Percentiles rank a stretch among this genome's conserved stretches.
Evolutionary conservation across 2,888 invertebrate genomes (phyloP).

Genomic region (Abrostola triplasia): DNA sequence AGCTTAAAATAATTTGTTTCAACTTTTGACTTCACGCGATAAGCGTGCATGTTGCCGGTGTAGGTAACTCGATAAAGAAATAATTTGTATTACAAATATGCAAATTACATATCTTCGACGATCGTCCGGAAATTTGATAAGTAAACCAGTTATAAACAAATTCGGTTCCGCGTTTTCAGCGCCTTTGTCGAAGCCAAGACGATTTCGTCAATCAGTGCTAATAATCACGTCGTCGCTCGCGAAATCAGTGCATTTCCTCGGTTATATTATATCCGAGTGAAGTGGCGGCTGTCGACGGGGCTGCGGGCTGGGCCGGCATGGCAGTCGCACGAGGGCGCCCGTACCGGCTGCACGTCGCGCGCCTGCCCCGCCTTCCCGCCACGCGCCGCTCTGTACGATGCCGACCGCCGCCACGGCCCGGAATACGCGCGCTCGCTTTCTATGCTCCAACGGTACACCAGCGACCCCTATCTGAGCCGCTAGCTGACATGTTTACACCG

Average conservation of each 20-base stretch:
- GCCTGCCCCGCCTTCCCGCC: conserved; percentile 38
- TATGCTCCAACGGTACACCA: conserved; percentile 77
- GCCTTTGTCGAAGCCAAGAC: conserved; percentile 26
- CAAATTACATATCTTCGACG: conserved; percentile 1
- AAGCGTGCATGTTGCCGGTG: conserved; percentile 4
- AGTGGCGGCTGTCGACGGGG: conserved; percentile 27
- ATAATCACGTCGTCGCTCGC: conserved; percentile 65
- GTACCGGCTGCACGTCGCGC: conserved; percentile 73
- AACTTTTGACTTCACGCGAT: conserved; percentile 16
- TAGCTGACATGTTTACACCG: conserved; percentile 76
- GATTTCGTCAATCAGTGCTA: conserved; percentile 64
- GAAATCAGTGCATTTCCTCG: conserved; percentile 74
- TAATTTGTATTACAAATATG: conserved; percentile 29
- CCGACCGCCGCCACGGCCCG: conserved; percentile 63
- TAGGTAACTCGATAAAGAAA: conserved; percentile 22
- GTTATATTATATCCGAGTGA: conserved; percentile 62
- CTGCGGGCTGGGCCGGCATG: conserved; percentile 49
- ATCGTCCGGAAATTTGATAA: conserved; percentile 22
- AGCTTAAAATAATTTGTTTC: conserved; percentile 14
- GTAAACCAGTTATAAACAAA: conserved; percentile 19
- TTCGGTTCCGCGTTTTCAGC: conserved; percentile 32
- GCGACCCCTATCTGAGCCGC: conserved; percentile 72
- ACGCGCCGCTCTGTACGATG: conserved; percentile 64
- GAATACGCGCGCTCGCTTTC: conserved; percentile 76
- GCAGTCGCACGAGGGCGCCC: conserved; percentile 82